These are phyloP conservation scores for Huso huso DNA, from an alignment of 2,797 vertebrate genomes.

Conservation along the genomic window DNA sequence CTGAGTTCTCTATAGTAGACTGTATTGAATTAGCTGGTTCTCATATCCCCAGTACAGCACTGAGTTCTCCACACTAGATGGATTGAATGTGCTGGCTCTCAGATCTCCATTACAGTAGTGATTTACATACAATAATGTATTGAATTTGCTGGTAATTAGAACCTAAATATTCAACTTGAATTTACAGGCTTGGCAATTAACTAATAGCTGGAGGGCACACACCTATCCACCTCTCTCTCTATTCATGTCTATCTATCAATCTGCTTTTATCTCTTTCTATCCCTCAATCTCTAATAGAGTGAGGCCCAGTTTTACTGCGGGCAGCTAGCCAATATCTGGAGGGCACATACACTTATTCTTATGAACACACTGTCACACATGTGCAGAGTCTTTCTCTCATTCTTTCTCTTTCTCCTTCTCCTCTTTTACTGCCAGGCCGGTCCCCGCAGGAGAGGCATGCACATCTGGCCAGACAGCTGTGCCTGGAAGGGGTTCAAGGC, in stretches of 20 bases:
- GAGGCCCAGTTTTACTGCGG: too few relatives aligned
- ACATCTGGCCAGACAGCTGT: slow-evolving; percentile 98
- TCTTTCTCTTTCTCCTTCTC: slow-evolving; percentile 22
- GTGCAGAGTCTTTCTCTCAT: slow-evolving; percentile 21
- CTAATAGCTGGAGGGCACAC: neutral
- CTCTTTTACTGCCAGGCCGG: slow-evolving; percentile 81
- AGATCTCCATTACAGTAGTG: slow-evolving; percentile 23
- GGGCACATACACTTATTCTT: slow-evolving; percentile 50
- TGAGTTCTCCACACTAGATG: slow-evolving; percentile 27
- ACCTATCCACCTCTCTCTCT: neutral
- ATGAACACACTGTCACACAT: slow-evolving; percentile 14
- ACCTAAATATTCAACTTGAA: neutral
- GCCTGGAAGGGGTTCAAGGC: slow-evolving; percentile 92
- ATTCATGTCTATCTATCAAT: slow-evolving; percentile 16
- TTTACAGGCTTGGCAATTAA: slow-evolving; percentile 4
- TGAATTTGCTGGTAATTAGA: slow-evolving; percentile 6
- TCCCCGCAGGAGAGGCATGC: slow-evolving; percentile 87
- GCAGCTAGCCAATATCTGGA: slow-evolving; percentile 56
- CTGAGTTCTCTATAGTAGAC: too few relatives aligned
- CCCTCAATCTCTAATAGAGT: slow-evolving; percentile 23
- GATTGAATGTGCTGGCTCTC: slow-evolving; percentile 21
- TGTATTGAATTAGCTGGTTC: too few relatives aligned
- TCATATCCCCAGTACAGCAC: neutral
- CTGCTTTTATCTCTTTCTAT: neutral
- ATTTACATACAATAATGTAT: slow-evolving; percentile 24